Percentiles rank a stretch among this genome's conserved stretches.
Evolutionary conservation across 2,797 vertebrate genomes (phyloP).

Genomic region (Xiphorhynchus erythropygius): DNA sequence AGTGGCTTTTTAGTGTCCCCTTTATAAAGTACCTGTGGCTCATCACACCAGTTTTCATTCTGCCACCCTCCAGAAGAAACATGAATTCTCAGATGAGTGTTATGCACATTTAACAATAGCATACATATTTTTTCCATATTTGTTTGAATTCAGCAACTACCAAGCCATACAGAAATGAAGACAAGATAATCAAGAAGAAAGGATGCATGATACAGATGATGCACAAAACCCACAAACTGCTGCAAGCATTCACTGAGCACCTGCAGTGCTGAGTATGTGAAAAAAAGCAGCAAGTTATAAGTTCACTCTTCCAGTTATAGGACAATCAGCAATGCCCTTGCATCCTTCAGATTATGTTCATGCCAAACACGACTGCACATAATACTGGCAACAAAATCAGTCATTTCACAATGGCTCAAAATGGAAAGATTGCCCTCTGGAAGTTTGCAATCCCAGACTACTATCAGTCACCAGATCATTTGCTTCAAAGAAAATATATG

Average conservation of each 20-base stretch:
- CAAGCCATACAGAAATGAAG: not conserved
- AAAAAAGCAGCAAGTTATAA: accelerated
- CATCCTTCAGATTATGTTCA: not conserved
- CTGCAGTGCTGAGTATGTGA: not conserved
- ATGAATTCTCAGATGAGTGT: not conserved
- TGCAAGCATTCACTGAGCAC: not conserved
- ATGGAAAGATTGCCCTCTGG: not conserved
- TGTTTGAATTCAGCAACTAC: not conserved
- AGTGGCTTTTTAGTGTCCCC: not conserved
- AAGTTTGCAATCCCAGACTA: not conserved
- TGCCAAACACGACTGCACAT: accelerated
- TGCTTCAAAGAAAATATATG: not conserved
- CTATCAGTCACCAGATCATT: not conserved
- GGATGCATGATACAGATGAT: not conserved
- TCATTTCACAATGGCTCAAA: not conserved
- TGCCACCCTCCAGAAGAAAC: not conserved
- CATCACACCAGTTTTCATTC: not conserved
- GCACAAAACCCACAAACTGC: not conserved
- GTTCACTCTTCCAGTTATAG: not conserved
- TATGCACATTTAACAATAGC: not conserved
- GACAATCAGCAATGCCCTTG: not conserved
- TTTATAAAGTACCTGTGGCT: not conserved
- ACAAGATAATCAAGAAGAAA: not conserved
- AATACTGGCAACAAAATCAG: not conserved
- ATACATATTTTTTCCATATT: not conserved